These are phyloP conservation scores for Cheiracanthium punctorium DNA, from an alignment of 2,888 invertebrate genomes.

Conservation along the genomic window DNA sequence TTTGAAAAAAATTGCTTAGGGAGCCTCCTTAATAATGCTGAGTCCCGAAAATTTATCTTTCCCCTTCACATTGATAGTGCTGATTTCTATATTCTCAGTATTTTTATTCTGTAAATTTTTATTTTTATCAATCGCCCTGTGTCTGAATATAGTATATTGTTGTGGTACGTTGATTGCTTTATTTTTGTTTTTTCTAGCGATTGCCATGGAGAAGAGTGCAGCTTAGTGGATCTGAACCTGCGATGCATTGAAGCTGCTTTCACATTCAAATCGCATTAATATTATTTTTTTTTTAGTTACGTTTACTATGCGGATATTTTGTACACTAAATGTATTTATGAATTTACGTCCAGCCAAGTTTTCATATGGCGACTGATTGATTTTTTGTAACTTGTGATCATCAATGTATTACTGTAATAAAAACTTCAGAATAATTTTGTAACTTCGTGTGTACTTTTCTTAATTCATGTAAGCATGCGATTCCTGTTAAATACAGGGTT, in stretches of 20 bases:
- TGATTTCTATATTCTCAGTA: not conserved
- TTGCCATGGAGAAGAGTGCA: conserved; percentile 62
- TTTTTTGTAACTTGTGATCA: conserved; percentile 15
- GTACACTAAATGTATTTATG: conserved; percentile 13
- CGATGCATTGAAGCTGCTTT: too few species aligned
- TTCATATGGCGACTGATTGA: not conserved
- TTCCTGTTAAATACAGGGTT: too few species aligned
- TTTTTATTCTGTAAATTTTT: too few species aligned
- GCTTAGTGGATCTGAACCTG: conserved; percentile 20
- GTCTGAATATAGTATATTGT: not conserved
- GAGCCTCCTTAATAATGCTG: too few species aligned
- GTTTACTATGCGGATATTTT: not conserved
- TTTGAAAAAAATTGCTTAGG: too few species aligned
- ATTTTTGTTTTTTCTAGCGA: conserved; percentile 34
- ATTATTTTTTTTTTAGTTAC: too few species aligned
- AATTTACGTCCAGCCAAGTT: not conserved
- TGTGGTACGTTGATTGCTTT: not conserved
- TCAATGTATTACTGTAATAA: not conserved
- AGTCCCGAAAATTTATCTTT: too few species aligned
- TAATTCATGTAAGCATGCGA: too few species aligned
- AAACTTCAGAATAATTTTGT: not conserved
- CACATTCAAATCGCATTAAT: too few species aligned
- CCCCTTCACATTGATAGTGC: not conserved
- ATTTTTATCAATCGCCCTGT: too few species aligned
- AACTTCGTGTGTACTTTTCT: too few species aligned